phyloP scores from a whole-genome alignment of 2,797 vertebrate genomes.

The Scyliorhinus canicula region DNA sequence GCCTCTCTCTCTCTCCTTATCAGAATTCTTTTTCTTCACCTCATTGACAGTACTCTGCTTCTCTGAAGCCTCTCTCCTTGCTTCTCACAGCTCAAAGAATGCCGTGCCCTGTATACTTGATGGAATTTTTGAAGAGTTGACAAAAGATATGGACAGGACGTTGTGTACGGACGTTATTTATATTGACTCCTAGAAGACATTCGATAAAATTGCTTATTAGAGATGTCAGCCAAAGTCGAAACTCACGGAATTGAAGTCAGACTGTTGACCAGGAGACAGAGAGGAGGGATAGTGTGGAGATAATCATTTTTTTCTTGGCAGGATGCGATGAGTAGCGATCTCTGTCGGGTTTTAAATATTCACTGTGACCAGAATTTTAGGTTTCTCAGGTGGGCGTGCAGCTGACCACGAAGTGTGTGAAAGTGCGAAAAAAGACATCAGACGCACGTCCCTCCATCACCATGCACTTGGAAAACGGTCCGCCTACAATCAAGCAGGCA shows the following conservation, averaged over 20 bases:
- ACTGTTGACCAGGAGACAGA: not conserved
- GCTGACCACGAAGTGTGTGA: no score
- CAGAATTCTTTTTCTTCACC: not conserved
- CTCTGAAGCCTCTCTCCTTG: not conserved
- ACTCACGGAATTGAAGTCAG: not conserved
- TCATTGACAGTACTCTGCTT: not conserved
- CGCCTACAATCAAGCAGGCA: no score
- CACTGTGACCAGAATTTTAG: not conserved
- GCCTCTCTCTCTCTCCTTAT: not conserved
- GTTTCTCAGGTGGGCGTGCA: no score
- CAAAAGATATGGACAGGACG: not conserved
- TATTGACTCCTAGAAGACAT: not conserved
- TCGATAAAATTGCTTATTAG: not conserved
- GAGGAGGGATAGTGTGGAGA: not conserved
- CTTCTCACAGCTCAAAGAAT: not conserved
- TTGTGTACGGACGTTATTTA: not conserved
- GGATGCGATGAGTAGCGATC: not conserved
- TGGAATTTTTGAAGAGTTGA: not conserved
- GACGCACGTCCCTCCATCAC: no score
- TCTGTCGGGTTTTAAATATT: not conserved
- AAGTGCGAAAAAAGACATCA: no score
- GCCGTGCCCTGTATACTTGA: not conserved
- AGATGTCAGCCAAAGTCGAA: not conserved
- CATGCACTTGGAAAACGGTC: no score
- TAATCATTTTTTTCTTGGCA: not conserved